Evolutionary conservation across 1,140 invertebrate genomes (phyloP).

Genomic region (Leguminivora glycinivorella): DNA sequence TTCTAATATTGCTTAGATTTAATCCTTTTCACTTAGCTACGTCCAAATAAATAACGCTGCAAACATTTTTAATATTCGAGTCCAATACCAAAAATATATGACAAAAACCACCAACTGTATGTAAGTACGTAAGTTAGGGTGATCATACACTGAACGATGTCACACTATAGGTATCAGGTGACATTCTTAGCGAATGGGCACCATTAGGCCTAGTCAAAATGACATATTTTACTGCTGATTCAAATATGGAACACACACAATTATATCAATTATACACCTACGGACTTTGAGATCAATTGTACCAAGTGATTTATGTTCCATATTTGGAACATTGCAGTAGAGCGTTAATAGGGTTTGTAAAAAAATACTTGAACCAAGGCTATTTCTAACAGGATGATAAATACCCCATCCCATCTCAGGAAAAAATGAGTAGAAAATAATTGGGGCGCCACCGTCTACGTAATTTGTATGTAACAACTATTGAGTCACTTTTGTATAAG

Average conservation of each 20-base stretch:
- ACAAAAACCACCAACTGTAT: constrained; percentile 44
- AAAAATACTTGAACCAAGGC: neutral
- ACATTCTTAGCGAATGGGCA: neutral
- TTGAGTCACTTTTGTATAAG: too few relatives aligned
- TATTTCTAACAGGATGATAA: too few relatives aligned
- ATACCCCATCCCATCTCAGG: too few relatives aligned
- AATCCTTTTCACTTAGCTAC: neutral
- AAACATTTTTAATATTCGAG: constrained; percentile 45
- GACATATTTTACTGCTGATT: neutral
- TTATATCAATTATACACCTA: too few relatives aligned
- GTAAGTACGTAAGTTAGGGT: constrained; percentile 25
- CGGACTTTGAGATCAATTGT: neutral
- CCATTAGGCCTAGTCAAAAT: constrained; percentile 27
- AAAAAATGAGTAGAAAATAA: too few relatives aligned
- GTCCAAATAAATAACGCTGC: constrained; percentile 32
- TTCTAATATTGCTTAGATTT: neutral
- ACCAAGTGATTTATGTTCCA: neutral
- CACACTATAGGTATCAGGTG: neutral
- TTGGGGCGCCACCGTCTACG: too few relatives aligned
- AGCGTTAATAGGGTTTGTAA: neutral
- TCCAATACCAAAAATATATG: constrained; percentile 68
- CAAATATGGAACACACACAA: neutral
- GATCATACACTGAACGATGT: neutral
- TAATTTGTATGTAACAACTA: too few relatives aligned
- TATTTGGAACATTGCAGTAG: neutral